These are phyloP conservation scores for Haliaeetus leucogaster DNA, from an alignment of 2,113 vertebrate genomes.

Conservation along the genomic window DNA sequence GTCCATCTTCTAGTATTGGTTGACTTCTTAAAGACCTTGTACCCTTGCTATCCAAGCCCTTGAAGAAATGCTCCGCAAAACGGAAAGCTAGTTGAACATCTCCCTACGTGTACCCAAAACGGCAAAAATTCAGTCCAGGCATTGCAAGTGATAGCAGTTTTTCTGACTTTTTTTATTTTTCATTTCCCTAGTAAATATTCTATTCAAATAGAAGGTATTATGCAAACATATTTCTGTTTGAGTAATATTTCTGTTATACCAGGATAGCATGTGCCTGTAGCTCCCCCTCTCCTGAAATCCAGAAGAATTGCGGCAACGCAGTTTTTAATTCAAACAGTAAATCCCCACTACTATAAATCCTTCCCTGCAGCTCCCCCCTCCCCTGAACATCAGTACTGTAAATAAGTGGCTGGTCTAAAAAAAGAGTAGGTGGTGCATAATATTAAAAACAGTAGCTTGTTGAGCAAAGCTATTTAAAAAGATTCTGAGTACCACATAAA, in stretches of 20 bases:
- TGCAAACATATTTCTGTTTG: conserved; percentile 14
- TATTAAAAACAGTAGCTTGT: conserved; percentile 37
- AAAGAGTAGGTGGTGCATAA: neutral
- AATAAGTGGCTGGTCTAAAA: conserved; percentile 17
- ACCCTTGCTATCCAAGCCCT: neutral
- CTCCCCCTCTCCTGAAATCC: neutral
- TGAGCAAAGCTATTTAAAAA: conserved; percentile 2
- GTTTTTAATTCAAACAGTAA: conserved; percentile 3
- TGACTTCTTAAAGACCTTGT: neutral
- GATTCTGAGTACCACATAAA: neutral
- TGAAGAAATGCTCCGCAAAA: neutral
- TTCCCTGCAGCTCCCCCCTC: neutral
- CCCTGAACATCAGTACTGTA: conserved; percentile 2
- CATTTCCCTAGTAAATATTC: conserved; percentile 18
- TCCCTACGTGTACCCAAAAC: neutral
- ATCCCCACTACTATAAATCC: neutral
- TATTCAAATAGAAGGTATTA: neutral
- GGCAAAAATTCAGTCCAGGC: neutral
- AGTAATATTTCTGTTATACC: neutral
- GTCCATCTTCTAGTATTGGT: neutral
- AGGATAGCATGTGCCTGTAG: neutral
- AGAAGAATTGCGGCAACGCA: neutral
- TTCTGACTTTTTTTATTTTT: neutral
- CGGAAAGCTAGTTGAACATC: neutral
- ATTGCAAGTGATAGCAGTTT: neutral